Evolutionary conservation across 2,797 vertebrate species (phyloP).

Genomic region (Silurus aristotelis): DNA sequence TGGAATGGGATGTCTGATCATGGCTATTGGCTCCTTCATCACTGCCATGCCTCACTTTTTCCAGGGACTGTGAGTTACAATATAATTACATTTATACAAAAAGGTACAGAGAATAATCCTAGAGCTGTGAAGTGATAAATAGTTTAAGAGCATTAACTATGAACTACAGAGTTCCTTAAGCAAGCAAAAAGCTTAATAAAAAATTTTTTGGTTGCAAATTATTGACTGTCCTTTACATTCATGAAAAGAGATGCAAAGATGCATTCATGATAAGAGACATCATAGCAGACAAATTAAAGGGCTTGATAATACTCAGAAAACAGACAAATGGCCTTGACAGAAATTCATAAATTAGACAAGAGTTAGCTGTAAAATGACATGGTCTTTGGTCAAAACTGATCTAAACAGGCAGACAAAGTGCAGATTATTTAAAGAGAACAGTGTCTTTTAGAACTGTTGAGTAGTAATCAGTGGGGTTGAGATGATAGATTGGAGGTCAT

Average conservation of each 20-base stretch:
- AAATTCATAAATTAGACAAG: neutral
- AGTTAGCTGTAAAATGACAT: neutral
- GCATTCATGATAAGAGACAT: neutral
- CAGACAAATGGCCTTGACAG: neutral
- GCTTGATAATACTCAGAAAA: neutral
- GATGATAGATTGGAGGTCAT: neutral
- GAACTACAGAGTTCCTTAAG: neutral
- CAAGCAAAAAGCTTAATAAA: neutral
- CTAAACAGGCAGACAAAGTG: neutral
- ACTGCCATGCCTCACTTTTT: constrained; percentile 76
- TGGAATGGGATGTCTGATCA: constrained; percentile 73
- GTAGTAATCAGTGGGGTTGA: too few relatives aligned
- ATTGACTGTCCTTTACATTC: neutral
- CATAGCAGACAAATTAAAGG: neutral
- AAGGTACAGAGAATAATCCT: neutral
- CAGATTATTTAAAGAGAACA: too few relatives aligned
- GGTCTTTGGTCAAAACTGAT: neutral
- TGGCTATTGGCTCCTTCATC: constrained; percentile 68
- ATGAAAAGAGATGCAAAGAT: neutral
- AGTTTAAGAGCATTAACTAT: too few relatives aligned
- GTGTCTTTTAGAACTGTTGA: too few relatives aligned
- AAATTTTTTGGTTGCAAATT: neutral
- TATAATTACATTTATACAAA: neutral
- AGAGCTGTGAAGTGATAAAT: too few relatives aligned
- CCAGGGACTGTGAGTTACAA: constrained; percentile 72